Percentiles rank a stretch among this genome's conserved stretches.
Evolutionary conservation across 2,888 invertebrate species (phyloP).

Genomic region (Desoria tigrina): DNA sequence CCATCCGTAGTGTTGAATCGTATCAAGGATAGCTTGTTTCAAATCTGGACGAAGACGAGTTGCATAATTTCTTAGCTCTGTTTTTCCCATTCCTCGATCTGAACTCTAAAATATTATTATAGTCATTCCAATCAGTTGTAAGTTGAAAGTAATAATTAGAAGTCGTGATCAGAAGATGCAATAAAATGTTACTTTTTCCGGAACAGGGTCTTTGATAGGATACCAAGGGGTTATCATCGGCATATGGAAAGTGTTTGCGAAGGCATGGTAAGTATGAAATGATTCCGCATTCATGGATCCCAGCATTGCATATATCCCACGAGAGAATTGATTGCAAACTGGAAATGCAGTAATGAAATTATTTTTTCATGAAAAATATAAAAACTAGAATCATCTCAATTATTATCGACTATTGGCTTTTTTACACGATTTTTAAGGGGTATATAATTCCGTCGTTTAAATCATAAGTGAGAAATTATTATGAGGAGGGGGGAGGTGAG

Average conservation of each 20-base stretch:
- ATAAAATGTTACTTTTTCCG: slow-evolving; percentile 13
- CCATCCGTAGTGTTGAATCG: slow-evolving; percentile 90
- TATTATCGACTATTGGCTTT: no score
- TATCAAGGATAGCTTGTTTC: slow-evolving; percentile 90
- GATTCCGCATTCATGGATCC: slow-evolving; percentile 89
- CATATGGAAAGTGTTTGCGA: slow-evolving; percentile 93
- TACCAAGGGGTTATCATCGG: slow-evolving; percentile 93
- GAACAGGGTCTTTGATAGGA: slow-evolving; percentile 59
- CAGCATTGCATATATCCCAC: slow-evolving; percentile 86
- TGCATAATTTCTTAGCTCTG: slow-evolving; percentile 68
- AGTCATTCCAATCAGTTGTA: neutral
- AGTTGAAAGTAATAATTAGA: neutral
- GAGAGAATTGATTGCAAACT: slow-evolving; percentile 88
- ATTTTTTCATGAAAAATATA: neutral
- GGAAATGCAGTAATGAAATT: slow-evolving; percentile 55
- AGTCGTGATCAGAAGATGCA: neutral
- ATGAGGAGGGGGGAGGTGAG: no score
- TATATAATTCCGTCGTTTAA: neutral
- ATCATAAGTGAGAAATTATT: no score
- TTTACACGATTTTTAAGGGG: neutral
- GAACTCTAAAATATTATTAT: neutral
- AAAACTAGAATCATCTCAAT: no score
- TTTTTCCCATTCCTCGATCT: neutral
- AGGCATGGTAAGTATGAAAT: slow-evolving; percentile 89
- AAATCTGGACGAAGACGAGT: slow-evolving; percentile 94